Percentiles rank a stretch among this genome's conserved stretches.
phyloP scores from a whole-genome alignment of 2,888 invertebrate genomes.

The Neoaliturus tenellus region DNA sequence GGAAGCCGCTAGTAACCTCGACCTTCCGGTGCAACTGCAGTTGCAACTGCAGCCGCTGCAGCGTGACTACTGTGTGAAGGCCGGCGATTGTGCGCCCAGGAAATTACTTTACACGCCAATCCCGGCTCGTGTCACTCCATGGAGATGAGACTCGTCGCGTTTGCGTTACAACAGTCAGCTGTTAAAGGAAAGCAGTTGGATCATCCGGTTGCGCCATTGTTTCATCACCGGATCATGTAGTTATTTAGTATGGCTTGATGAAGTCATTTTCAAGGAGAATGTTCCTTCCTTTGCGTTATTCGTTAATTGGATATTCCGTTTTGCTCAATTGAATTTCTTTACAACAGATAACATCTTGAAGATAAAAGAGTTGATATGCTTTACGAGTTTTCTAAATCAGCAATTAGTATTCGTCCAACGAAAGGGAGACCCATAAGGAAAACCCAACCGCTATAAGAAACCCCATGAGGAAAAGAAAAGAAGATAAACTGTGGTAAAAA shows the following conservation, averaged over 20 bases:
- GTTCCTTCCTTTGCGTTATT: too few species aligned
- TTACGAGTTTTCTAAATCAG: too few species aligned
- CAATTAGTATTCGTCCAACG: too few species aligned
- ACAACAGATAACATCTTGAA: too few species aligned
- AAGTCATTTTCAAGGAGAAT: background rate
- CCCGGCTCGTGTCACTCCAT: slow-evolving; percentile 8
- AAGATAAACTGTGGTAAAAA: too few species aligned
- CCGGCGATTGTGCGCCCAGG: slow-evolving; percentile 41
- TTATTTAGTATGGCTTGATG: background rate
- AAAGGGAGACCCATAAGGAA: background rate
- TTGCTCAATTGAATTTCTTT: too few species aligned
- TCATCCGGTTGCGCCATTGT: background rate
- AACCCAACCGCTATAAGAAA: too few species aligned
- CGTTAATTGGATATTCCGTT: too few species aligned
- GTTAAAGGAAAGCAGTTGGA: slow-evolving; percentile 8
- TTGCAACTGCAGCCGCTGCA: slow-evolving; percentile 33
- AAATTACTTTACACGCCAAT: slow-evolving; percentile 34
- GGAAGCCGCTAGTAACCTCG: slow-evolving; percentile 37
- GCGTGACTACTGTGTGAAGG: slow-evolving; percentile 51
- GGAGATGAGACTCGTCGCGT: slow-evolving; percentile 34
- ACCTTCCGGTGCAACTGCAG: slow-evolving; percentile 29
- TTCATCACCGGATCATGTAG: background rate
- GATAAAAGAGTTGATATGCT: too few species aligned
- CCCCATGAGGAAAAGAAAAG: background rate
- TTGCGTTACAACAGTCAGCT: background rate